These are phyloP conservation scores for Tupiocoris notatus DNA, from an alignment of 2,888 invertebrate genomes.

Conservation along the genomic window DNA sequence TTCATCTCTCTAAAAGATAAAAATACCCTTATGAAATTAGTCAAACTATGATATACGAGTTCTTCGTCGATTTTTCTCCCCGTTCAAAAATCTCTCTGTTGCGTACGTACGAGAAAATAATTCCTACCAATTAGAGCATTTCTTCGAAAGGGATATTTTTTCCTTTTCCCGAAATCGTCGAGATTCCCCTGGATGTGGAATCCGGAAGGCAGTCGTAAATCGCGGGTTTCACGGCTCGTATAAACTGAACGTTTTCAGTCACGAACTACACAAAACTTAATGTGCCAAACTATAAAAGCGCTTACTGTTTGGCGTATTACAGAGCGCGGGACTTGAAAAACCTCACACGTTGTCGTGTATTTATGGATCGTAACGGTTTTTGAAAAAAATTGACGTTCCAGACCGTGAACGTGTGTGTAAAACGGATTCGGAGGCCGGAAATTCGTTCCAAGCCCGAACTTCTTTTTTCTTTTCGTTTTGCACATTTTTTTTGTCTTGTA, in stretches of 20 bases:
- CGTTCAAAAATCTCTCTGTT: too few relatives aligned
- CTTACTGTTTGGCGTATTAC: background rate
- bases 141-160: too few relatives aligned
- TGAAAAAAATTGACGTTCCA: background rate
- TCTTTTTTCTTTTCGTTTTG: background rate
- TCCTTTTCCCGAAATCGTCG: background rate
- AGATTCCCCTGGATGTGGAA: background rate
- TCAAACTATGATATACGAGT: background rate
- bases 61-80: too few relatives aligned
- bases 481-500: background rate
- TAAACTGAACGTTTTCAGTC: background rate
- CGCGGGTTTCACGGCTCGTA: background rate
- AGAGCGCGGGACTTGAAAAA: background rate
- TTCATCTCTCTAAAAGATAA: too few relatives aligned
- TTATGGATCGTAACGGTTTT: background rate
- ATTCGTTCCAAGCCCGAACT: background rate
- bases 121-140: background rate
- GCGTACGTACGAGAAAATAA: too few relatives aligned
- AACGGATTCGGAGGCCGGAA: background rate
- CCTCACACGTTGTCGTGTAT: background rate
- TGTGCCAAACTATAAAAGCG: background rate
- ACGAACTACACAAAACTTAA: background rate
- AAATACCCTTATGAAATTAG: background rate
- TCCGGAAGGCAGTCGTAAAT: background rate
- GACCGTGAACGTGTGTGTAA: background rate